phyloP scores from a whole-genome alignment of 2,888 invertebrate genomes.

The Ypsolopha sequella region DNA sequence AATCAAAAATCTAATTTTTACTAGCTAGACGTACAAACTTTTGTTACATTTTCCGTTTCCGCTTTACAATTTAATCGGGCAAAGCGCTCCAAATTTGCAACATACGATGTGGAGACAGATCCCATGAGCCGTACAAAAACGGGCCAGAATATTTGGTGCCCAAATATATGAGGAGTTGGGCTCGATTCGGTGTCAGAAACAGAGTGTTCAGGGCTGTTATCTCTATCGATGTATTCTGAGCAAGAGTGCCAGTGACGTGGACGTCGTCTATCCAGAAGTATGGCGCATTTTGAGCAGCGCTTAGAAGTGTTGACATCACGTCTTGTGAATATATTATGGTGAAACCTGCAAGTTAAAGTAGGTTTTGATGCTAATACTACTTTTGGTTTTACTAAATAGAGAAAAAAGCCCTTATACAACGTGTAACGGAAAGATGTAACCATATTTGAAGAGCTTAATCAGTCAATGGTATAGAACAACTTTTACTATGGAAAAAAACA shows the following conservation, averaged over 20 bases:
- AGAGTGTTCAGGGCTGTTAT: conserved; percentile 62
- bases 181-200: conserved; percentile 32
- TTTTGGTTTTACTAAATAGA: too few relatives aligned
- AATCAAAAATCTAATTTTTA: too few relatives aligned
- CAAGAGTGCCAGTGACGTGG: conserved; percentile 79
- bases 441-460: too few relatives aligned
- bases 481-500: too few relatives aligned
- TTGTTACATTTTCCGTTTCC: too few relatives aligned
- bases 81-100: conserved; percentile 55
- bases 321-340: conserved; percentile 77
- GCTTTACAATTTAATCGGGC: too few relatives aligned
- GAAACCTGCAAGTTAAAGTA: conserved; percentile 61
- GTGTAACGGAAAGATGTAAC: too few relatives aligned
- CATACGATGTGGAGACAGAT: conserved; percentile 56
- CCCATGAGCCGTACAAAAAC: conserved; percentile 69
- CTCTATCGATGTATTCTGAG: conserved; percentile 65
- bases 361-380: too few relatives aligned
- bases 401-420: too few relatives aligned
- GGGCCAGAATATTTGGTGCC: conserved; percentile 28
- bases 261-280: conserved; percentile 91
- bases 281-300: conserved; percentile 69
- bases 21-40: too few relatives aligned
- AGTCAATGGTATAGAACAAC: too few relatives aligned
- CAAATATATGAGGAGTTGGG: conserved; percentile 25
- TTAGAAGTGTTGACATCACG: conserved; percentile 69